A percentile compares a stretch with the other conserved stretches of the same genome.
phyloP scores from a whole-genome alignment of 2,888 invertebrate species.

The Dusona sp. region DNA sequence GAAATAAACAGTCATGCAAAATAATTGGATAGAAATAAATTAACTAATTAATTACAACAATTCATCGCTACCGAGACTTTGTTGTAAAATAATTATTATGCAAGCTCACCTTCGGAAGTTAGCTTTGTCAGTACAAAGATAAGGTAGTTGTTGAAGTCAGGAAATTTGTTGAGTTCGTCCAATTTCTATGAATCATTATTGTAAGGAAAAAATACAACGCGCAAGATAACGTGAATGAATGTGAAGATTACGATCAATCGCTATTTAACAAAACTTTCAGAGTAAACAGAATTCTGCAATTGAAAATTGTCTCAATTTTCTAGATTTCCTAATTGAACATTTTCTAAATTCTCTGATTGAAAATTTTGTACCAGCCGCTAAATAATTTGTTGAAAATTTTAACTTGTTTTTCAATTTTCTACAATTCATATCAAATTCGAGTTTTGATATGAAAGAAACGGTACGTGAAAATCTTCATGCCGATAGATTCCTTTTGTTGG shows the following conservation, averaged over 20 bases:
- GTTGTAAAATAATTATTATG: conserved; percentile 11
- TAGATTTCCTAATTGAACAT: too few species aligned
- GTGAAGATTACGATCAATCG: neutral
- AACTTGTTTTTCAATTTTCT: too few species aligned
- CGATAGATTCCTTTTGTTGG: too few species aligned
- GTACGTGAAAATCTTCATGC: too few species aligned
- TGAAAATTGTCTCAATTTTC: too few species aligned
- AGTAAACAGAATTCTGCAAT: neutral
- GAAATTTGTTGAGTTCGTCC: conserved; percentile 98
- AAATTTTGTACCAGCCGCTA: too few species aligned
- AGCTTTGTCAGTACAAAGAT: conserved; percentile 99
- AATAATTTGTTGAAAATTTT: too few species aligned
- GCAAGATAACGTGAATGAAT: neutral
- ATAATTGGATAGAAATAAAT: neutral
- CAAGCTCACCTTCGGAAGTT: conserved; percentile 90
- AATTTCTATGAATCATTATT: conserved; percentile 91
- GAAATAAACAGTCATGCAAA: neutral
- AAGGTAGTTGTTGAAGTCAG: conserved; percentile 99
- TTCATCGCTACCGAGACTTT: neutral
- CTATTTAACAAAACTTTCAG: neutral
- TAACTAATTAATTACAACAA: neutral
- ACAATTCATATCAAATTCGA: too few species aligned
- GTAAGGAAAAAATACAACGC: conserved; percentile 84
- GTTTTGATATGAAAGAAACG: too few species aligned
- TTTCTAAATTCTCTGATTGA: too few species aligned